phyloP scores from a whole-genome alignment of 2,797 vertebrate genomes.

The Tadarida brasiliensis region DNA sequence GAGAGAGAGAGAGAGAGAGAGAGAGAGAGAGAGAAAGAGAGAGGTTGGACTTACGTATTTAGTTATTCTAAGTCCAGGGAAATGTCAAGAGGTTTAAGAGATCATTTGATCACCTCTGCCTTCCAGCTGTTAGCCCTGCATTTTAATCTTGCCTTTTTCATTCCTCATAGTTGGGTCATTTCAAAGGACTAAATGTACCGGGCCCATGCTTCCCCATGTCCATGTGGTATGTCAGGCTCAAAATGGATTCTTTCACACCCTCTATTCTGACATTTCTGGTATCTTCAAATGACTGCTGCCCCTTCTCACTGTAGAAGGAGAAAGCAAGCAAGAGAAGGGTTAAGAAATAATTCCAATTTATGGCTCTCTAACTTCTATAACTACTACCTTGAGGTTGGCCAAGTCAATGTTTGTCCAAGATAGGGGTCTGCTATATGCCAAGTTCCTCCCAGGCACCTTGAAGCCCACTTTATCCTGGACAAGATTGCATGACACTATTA shows the following conservation, averaged over 20 bases:
- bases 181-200: slow-evolving; percentile 33
- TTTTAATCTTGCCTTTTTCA: slow-evolving; percentile 52
- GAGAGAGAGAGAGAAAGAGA: neutral
- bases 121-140: slow-evolving; percentile 7
- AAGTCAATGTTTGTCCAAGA: slow-evolving; percentile 33
- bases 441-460: neutral
- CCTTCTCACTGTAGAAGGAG: slow-evolving; percentile 1
- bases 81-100: slow-evolving; percentile 45
- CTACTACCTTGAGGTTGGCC: neutral
- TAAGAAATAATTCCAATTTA: neutral
- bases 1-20: neutral
- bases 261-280: slow-evolving; percentile 60
- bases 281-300: slow-evolving; percentile 20
- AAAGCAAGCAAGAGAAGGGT: slow-evolving; percentile 37
- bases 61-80: slow-evolving; percentile 62
- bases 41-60: neutral
- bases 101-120: slow-evolving; percentile 39
- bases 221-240: slow-evolving; percentile 8
- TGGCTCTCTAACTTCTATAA: neutral
- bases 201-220: neutral
- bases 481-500: slow-evolving; percentile 1
- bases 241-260: neutral
- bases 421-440: neutral
- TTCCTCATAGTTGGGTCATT: slow-evolving; percentile 17
- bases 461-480: neutral